Evolutionary conservation across 1,140 invertebrate genomes (phyloP), one percentile per base, ranked within the genome.

Genomic region (Drosophila sulfurigaster): DNA sequence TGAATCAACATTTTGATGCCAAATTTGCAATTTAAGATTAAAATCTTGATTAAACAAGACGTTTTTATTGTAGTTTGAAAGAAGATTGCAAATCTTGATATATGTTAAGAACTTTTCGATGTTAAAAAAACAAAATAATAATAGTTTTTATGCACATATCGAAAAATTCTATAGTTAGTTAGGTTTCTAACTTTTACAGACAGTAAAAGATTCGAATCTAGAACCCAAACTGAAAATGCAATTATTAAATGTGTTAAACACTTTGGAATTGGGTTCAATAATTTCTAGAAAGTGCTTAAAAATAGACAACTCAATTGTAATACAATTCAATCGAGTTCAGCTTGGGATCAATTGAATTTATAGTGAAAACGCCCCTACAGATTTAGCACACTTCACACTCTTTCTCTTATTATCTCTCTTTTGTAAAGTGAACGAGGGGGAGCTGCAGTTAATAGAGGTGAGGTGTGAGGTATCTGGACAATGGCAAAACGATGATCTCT

Each of bases 401-500:
- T 38, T 10, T 38, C 7, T 8, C 30, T 25, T 25, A 25, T 25
- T 25, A 25, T 25, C 20, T 25, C 20, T 25, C 20, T 4, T 25
- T 25, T 25, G 3, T 6, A 28, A 28, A 28, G 28, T 25, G 10
- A 52, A 13, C 49, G 6, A 10, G 16, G 15, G 16, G 48, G 10
- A 49, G 10, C 10, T 11, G 20, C 2, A 28, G 51, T 54, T 70
- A 75, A 70, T 64, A 48, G 65, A 71, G 68, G 68, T 56, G 43
- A 10, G 32, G 16, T 38, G 48, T 13, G 35, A 25, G 20, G 20
- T 20, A 38, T 38, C 35, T 38, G n/a, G 20, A 82, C 65, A 83
- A 83, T 78, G 41, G 41, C 41, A 38, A 46, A 65, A 59, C 48
- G 75, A 78, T 70, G 59, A 75, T 75, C 64, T 68, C 69, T 45